These are phyloP conservation scores for Mungos mungo DNA, from an alignment of 2,113 vertebrate genomes.

Conservation along the genomic window DNA sequence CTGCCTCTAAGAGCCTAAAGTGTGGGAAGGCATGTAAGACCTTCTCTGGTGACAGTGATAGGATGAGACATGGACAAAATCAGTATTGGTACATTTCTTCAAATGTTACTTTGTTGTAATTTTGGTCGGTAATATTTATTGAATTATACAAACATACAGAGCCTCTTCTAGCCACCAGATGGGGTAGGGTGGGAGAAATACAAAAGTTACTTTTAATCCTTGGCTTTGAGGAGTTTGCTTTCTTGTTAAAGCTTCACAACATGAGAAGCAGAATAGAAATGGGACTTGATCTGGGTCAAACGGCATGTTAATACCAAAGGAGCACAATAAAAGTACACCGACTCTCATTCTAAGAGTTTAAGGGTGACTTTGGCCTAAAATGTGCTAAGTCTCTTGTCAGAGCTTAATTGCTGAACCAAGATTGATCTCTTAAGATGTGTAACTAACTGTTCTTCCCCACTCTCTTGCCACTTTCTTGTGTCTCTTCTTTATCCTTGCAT, in stretches of 20 bases:
- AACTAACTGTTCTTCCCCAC: not conserved
- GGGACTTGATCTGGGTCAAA: not conserved
- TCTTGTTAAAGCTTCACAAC: not conserved
- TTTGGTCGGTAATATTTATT: not conserved
- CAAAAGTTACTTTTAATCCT: not conserved
- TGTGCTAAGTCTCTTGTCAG: not conserved
- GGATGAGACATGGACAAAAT: not conserved
- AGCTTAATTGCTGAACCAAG: not conserved
- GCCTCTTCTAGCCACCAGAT: not conserved
- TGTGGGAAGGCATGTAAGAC: not conserved
- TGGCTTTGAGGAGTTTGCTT: not conserved
- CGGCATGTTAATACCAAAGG: not conserved
- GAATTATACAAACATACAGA: not conserved
- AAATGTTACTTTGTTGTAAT: not conserved
- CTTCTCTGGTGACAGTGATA: not conserved
- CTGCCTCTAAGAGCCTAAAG: not conserved
- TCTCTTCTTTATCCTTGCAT: conserved; percentile 7
- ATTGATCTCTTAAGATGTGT: not conserved
- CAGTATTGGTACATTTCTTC: not conserved
- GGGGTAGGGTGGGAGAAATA: not conserved
- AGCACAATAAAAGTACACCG: conserved; percentile 21
- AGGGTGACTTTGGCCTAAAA: not conserved
- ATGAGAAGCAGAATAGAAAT: not conserved
- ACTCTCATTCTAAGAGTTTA: not conserved
- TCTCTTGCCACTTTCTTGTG: not conserved